Conservation (phyloP, 1,140 invertebrate species). For the Habropoda laboriosa region DNA sequence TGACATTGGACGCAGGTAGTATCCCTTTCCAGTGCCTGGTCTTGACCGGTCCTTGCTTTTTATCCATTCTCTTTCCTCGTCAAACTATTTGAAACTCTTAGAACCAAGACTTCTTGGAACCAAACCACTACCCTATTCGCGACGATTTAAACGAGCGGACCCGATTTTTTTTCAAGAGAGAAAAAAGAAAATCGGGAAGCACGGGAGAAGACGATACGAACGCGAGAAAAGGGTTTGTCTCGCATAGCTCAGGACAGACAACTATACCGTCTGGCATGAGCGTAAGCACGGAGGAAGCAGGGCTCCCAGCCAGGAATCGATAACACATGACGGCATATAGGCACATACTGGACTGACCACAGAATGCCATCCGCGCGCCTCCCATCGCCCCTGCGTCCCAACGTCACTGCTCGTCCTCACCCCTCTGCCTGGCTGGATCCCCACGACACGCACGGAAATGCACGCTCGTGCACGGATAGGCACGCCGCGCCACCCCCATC, state of each 20-base stretch:
- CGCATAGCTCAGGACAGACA: slow-evolving; percentile 52
- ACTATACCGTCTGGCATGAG: slow-evolving; percentile 52
- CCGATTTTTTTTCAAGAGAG: background rate
- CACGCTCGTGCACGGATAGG: slow-evolving; percentile 49
- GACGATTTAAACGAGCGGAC: no score
- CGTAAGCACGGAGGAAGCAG: slow-evolving; percentile 51
- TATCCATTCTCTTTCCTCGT: no score
- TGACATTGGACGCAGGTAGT: no score
- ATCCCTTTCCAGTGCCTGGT: no score
- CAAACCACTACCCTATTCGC: no score
- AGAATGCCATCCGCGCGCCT: slow-evolving; percentile 78
- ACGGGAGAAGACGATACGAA: slow-evolving; percentile 21
- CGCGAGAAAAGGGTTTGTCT: slow-evolving; percentile 48
- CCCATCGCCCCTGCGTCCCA: slow-evolving; percentile 44
- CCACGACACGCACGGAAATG: slow-evolving; percentile 60
- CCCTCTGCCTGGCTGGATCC: slow-evolving; percentile 37
- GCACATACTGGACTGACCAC: slow-evolving; percentile 79
- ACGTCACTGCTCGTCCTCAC: background rate
- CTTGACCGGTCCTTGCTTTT: no score
- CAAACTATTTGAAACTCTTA: no score
- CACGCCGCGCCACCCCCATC: slow-evolving; percentile 12
- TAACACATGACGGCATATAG: slow-evolving; percentile 79
- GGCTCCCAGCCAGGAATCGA: slow-evolving; percentile 74
- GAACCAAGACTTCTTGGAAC: no score
- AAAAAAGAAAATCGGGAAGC: slow-evolving; percentile 24